Evolutionary conservation across 2,113 vertebrate genomes (phyloP), one percentile per base, ranked within the genome.

Genomic region (Hyla sarda): DNA sequence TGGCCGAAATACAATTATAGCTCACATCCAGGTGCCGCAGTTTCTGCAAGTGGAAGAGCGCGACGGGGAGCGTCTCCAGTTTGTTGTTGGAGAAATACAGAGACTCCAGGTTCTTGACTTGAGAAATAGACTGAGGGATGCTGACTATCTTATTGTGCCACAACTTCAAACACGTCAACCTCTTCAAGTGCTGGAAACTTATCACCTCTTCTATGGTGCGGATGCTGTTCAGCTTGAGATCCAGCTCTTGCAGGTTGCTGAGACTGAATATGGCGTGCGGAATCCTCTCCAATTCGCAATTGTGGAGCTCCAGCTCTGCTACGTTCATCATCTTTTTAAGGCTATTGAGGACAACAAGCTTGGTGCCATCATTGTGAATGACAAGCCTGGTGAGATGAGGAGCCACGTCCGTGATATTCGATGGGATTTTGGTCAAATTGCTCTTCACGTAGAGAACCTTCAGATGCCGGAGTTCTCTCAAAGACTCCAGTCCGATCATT

Each of bases 321-420:
- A 99, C 96, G 83, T 99, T 99, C 90, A 96, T 95, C 96, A 99
- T 98, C 92, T 99, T 99, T 95, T 99, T 99, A 93, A 99, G 93
- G 92, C 96, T 99, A 88, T 99, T 99, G 67, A 99, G 95, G 72
- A 99, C 97, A 88, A 99, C 85, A 25, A 99, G 96, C 91, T 98
- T 99, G 23, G 97, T 99, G 83, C 98, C 98, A 23, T 99, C 98
- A 45, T 99, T 99, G 82, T 99, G 97, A 91, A 99, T 96, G 17
- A 99, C 96, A 52, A 99, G 88, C 92, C 96, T 98, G 23, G 96
- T 93, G 83, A 99, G 94, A 93, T 99, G 97, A 0, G 97, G 97
- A 0, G 98, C 96, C 89, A 99, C 95, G 87, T 99, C 98, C 0
- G 98, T 99, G 82, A 99, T 97, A 91, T 99, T 99, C 25, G 98